phyloP scores from a whole-genome alignment of 2,797 vertebrate species.

The Coendou prehensilis region DNA sequence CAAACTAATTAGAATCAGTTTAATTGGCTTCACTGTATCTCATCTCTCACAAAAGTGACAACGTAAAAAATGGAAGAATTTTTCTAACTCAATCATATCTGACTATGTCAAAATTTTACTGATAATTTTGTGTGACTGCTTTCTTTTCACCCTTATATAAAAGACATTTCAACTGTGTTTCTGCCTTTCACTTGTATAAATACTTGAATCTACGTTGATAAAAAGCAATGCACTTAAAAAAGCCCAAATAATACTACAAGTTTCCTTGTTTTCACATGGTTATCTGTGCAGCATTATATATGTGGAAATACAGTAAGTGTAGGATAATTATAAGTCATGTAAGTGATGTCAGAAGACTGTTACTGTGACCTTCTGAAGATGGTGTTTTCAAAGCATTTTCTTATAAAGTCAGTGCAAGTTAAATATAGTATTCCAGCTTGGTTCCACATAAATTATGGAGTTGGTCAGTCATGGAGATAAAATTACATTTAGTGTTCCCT shows the following conservation, averaged over 20 bases:
- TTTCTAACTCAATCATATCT: not conserved
- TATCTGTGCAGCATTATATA: not conserved
- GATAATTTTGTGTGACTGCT: not conserved
- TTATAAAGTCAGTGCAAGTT: slow-evolving; percentile 68
- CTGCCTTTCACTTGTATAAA: not conserved
- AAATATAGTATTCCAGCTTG: slow-evolving; percentile 74
- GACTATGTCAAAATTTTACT: not conserved
- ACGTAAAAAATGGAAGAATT: not conserved
- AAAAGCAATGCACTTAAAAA: slow-evolving; percentile 10
- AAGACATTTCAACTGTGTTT: not conserved
- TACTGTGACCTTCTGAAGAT: slow-evolving; percentile 63
- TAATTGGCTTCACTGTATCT: not conserved
- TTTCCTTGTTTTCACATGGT: not conserved
- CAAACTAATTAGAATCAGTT: not conserved
- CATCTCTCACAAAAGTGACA: not conserved
- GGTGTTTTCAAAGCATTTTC: slow-evolving; percentile 68
- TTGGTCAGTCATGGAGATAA: slow-evolving; percentile 77
- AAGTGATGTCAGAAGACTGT: slow-evolving; percentile 49
- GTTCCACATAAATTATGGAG: slow-evolving; percentile 77
- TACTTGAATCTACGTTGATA: not conserved
- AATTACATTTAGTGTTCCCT: slow-evolving; percentile 72
- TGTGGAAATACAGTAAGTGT: not conserved
- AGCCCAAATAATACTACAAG: not conserved
- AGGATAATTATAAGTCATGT: slow-evolving; percentile 61
- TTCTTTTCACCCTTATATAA: not conserved